These are phyloP conservation scores for Panonychus citri DNA, from an alignment of 1,140 invertebrate species.

Conservation along the genomic window DNA sequence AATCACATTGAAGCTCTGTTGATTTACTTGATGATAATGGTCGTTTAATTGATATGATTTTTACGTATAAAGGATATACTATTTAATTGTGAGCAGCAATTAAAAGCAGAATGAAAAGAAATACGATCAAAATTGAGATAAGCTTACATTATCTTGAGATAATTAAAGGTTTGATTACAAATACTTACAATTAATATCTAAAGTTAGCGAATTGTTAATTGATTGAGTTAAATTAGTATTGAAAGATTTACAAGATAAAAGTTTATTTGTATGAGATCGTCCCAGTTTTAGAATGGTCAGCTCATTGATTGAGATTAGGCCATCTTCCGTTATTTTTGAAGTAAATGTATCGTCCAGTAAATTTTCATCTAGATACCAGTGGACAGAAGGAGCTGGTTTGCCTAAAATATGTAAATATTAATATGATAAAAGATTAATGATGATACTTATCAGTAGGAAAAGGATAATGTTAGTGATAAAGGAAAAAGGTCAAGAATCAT, in stretches of 20 bases:
- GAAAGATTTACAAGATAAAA: slow-evolving; percentile 57
- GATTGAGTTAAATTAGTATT: slow-evolving; percentile 46
- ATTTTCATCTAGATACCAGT: slow-evolving; percentile 16
- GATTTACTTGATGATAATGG: slow-evolving; percentile 15
- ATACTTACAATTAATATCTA: slow-evolving; percentile 21
- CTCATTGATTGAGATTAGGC: not conserved
- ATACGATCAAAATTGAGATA: not conserved
- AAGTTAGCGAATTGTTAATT: slow-evolving; percentile 14
- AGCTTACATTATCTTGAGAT: slow-evolving; percentile 16
- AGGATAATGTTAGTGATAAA: not conserved
- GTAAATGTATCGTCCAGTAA: slow-evolving; percentile 16
- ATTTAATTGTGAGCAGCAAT: too few species aligned
- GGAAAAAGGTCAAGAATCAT: too few species aligned
- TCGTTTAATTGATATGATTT: not conserved
- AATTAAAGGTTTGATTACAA: too few species aligned
- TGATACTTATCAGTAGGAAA: not conserved
- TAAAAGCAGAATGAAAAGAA: not conserved
- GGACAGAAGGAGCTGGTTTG: slow-evolving; percentile 16
- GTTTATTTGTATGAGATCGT: slow-evolving; percentile 23
- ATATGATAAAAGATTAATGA: not conserved
- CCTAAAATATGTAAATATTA: slow-evolving; percentile 2
- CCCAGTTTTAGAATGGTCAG: slow-evolving; percentile 42
- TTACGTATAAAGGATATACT: not conserved
- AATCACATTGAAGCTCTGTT: slow-evolving; percentile 14
- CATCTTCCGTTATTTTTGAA: not conserved